Base-by-base conservation (phyloP, 2,113 vertebrate genomes). In the Puma concolor region DNA sequence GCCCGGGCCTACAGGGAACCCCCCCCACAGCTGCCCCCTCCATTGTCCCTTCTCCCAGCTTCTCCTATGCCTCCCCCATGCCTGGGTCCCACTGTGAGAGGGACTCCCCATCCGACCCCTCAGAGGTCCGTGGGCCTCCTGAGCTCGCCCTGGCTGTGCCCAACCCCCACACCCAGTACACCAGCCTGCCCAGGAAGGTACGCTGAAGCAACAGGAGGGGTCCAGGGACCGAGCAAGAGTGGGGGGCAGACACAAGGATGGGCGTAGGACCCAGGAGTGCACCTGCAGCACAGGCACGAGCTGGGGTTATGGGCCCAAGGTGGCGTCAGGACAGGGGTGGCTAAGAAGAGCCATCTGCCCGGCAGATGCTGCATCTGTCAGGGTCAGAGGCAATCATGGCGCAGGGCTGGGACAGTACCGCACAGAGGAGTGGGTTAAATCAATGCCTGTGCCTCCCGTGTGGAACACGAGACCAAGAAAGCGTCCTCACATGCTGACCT, bases 151-250 rank as follows among this genome's bases (percentile, higher is more conserved):
- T 33, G 38, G 66, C 41, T 82, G 52, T 50, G 66, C 33, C 1
- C 7, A 64, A 63, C 31, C 2, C 27, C 41, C 29, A 0, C 7
- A 36, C 64, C 64, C 27, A 16, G 41, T 64, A 63, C 0, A 7
- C 85, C 29, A 29, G 16, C 29, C 48, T 36, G 21, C 15, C 90
- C 23, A 44, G 83, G 36, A 96, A 74, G n/a, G 64, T 1, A 27
- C 21, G 5, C 15, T 6, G 23, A 33, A 27, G 64, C 33, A 54
- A 80, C 38, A 79, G 50, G 23, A 31, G 25, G 64, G 23, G 31
- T 19, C 31, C 71, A 50, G 0, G 4, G 36, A 25, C 79, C 11
- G 11, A 83, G 54, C 7, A 38, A 67, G 7, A n/a, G 31, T 2
- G 12, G 21, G 27, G 52, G 17, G 2, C 60, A 80, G 74, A 33